phyloP scores from a whole-genome alignment of 2,888 invertebrate species.

The Cinara cedri region DNA sequence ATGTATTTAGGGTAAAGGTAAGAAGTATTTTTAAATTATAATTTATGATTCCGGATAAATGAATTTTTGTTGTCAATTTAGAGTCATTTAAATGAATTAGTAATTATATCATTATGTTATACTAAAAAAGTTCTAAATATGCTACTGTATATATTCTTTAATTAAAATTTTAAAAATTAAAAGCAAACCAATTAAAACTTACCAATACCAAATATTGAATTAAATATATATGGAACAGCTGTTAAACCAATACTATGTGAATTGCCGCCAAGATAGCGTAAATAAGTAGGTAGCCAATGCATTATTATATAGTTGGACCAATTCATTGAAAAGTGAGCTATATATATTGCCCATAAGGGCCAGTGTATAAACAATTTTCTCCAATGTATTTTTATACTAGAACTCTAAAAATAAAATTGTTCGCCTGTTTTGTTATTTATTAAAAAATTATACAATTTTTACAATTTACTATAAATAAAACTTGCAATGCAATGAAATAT shows the following conservation, averaged over 20 bases:
- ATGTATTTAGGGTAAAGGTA: not conserved
- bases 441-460: not conserved
- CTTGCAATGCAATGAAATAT: not conserved
- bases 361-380: constrained; percentile 72
- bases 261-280: constrained; percentile 71
- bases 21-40: not conserved
- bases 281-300: constrained; percentile 80
- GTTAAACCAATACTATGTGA: constrained; percentile 74
- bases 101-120: too few relatives aligned
- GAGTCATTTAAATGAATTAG: too few relatives aligned
- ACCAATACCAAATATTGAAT: constrained; percentile 75
- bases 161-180: not conserved
- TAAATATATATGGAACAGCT: constrained; percentile 76
- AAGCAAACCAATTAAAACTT: constrained; percentile 60
- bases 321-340: constrained; percentile 80
- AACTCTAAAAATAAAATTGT: constrained; percentile 63
- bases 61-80: not conserved
- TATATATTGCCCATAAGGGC: constrained; percentile 76
- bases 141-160: not conserved
- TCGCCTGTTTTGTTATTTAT: too few relatives aligned
- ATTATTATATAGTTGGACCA: constrained; percentile 81
- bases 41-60: not conserved
- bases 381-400: constrained; percentile 69
- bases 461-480: not conserved
- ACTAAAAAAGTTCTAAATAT: not conserved